Evolutionary conservation across 2,113 vertebrate species (phyloP).

Genomic region (Amphiprion ocellaris): DNA sequence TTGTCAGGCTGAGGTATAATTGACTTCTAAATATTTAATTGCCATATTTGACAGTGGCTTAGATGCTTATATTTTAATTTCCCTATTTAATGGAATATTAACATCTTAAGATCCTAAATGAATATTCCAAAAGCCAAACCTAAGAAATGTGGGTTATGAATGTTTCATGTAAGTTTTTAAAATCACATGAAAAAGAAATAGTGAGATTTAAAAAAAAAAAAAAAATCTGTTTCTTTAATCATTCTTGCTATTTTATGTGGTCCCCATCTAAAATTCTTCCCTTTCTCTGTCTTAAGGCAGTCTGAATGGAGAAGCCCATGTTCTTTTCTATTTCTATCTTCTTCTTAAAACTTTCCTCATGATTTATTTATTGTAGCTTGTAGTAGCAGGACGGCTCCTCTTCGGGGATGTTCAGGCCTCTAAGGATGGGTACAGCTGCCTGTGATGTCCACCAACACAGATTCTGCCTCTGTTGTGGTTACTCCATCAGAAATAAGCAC

Average conservation of each 20-base stretch:
- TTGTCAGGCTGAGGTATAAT: not conserved
- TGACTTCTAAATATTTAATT: conserved; percentile 27
- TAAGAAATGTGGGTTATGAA: conserved; percentile 60
- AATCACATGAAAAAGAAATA: conserved; percentile 43
- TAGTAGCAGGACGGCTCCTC: conserved; percentile 49
- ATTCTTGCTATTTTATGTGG: conserved; percentile 41
- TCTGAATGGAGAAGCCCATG: conserved; percentile 32
- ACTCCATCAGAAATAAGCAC: conserved; percentile 28
- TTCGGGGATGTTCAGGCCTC: conserved; percentile 48
- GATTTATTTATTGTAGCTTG: conserved; percentile 76
- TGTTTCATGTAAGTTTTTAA: conserved; percentile 57
- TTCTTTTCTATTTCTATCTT: conserved; percentile 56
- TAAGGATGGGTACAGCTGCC: conserved; percentile 46
- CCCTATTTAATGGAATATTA: conserved; percentile 10
- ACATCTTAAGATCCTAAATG: conserved; percentile 23
- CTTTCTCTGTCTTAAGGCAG: conserved; percentile 49
- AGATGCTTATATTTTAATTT: conserved; percentile 17
- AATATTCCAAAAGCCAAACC: conserved; percentile 16
- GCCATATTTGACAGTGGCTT: not conserved
- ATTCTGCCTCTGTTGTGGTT: conserved; percentile 40
- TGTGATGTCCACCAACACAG: conserved; percentile 52
- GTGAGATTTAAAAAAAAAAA: not conserved
- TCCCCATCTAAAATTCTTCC: conserved; percentile 22
- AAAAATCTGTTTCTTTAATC: conserved; percentile 37
- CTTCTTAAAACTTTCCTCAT: conserved; percentile 71